Base-by-base conservation (phyloP, 2,888 invertebrate genomes). In the Dolichomitus sp. region DNA sequence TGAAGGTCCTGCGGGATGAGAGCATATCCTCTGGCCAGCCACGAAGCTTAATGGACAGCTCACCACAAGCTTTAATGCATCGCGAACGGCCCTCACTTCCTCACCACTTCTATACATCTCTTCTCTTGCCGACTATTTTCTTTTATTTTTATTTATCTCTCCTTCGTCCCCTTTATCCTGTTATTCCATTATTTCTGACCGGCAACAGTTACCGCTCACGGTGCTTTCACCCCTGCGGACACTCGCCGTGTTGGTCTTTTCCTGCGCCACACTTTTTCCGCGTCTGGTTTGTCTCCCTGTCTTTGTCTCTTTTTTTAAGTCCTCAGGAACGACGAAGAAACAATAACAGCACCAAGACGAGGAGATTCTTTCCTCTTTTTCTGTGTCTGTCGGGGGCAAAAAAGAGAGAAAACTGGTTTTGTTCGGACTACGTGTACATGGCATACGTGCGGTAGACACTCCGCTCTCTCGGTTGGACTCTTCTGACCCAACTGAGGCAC, bases 1-100 rank as follows among this genome's bases (percentile, higher is more conserved):
- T 72, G 52, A 76, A 76, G 79, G 75, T 80, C 72, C 83, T 80
- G 72, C 83, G 79, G 79, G 82, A 83, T 76, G 83, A 76, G 79
- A 80, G 79, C 78, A 79, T 59, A 79, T 79, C 70, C 82, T 61
- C 37, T 75, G 78, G 70, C 75, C 54, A 72, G 73, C 73, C 80
- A 78, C 81, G 83, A 85, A 83, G 82, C 84, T 87, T 88, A 87
- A 88, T 86, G 86, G 86, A 84, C 87, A 85, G 84, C 81, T 83
- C 70, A 79, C 83, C 83, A 75, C 86, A 84, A 86, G 84, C 86
- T 85, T 87, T 87, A 88, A 88, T 87, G 85, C 85, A 86, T 85
- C 86, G 83, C 75, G 84, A 82, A 87, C 50, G 19, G 7, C 59
- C 59, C 59, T 19, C 69, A 50, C 50, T 42, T 66, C 12, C 54